Conservation (phyloP, 2,113 vertebrate species). For the Lophochroa leadbeateri region DNA sequence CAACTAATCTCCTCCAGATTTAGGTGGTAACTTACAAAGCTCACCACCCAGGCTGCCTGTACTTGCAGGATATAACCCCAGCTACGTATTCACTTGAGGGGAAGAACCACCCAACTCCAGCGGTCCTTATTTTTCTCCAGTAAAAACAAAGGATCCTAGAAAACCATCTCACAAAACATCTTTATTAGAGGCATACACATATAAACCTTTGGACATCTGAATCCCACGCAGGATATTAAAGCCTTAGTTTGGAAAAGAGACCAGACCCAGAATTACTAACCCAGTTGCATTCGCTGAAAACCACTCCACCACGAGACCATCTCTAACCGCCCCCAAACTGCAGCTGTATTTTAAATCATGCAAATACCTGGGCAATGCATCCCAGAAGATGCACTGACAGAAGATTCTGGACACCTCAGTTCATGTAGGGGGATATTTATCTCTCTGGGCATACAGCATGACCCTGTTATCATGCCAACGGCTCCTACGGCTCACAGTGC, state of each 20-base stretch:
- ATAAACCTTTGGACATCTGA: not conserved
- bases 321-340: too few species aligned
- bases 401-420: not conserved
- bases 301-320: not conserved
- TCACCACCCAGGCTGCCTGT: not conserved
- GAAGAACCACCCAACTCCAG: not conserved
- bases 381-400: not conserved
- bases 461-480: not conserved
- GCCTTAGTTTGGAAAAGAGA: not conserved
- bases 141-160: not conserved
- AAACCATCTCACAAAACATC: not conserved
- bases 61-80: not conserved
- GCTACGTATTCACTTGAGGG: rapidly evolving
- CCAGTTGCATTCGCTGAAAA: not conserved
- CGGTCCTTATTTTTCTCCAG: not conserved
- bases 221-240: not conserved
- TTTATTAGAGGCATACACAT: not conserved
- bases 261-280: not conserved
- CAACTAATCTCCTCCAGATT: not conserved
- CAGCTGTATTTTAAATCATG: not conserved
- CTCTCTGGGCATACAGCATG: not conserved
- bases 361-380: not conserved
- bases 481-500: not conserved
- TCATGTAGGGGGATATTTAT: not conserved
- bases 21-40: not conserved